These are phyloP conservation scores for Stigmatopora nigra DNA, from an alignment of 2,113 vertebrate genomes.

Conservation along the genomic window DNA sequence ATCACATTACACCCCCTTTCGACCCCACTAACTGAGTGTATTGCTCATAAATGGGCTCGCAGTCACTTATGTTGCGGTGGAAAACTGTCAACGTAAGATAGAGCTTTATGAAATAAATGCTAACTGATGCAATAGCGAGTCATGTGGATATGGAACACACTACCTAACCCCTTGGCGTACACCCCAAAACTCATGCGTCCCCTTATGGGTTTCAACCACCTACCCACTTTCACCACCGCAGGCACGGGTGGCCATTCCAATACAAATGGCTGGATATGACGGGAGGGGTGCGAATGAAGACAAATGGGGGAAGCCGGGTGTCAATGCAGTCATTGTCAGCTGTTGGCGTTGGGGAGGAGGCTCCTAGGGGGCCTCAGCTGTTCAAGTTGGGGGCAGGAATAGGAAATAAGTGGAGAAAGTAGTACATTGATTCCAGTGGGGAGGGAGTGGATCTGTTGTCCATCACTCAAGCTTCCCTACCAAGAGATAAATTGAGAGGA, in stretches of 20 bases:
- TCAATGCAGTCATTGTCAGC: conserved; percentile 66
- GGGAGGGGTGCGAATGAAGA: conserved; percentile 72
- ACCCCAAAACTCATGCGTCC: conserved; percentile 8
- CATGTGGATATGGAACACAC: conserved; percentile 6
- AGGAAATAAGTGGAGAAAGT: conserved; percentile 24
- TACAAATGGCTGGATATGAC: conserved; percentile 76
- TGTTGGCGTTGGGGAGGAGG: conserved; percentile 58
- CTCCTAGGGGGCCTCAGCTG: conserved; percentile 57
- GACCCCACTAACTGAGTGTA: conserved; percentile 37
- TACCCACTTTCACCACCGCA: conserved; percentile 13
- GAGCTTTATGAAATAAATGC: conserved; percentile 6
- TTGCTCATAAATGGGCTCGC: conserved; percentile 1
- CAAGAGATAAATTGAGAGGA: background rate
- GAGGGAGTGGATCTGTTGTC: conserved; percentile 31
- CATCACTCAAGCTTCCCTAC: conserved; percentile 14
- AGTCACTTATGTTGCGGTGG: conserved; percentile 6
- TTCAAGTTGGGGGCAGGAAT: conserved; percentile 35
- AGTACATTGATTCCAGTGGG: conserved; percentile 36
- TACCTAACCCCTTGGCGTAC: conserved; percentile 13
- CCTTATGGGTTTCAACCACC: conserved; percentile 21
- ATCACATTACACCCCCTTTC: conserved; percentile 61
- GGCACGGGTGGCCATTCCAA: conserved; percentile 66
- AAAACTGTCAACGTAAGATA: background rate
- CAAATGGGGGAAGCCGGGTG: conserved; percentile 68
- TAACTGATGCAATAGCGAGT: conserved; percentile 13